Base-by-base conservation (phyloP, 2,888 invertebrate genomes). In the Agrilus biguttatus region DNA sequence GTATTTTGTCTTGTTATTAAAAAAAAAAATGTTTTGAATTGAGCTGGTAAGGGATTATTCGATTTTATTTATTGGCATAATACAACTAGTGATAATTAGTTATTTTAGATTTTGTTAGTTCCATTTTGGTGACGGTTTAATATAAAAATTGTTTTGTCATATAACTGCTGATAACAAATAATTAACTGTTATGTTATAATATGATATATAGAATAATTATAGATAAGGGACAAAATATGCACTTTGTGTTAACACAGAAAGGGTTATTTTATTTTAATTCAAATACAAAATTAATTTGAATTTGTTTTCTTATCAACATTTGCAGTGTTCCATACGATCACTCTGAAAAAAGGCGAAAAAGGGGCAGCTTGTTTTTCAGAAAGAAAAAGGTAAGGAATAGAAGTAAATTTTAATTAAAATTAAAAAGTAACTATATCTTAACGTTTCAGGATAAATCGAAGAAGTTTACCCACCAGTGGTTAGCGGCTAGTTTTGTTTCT, bases 301-400 rank as follows among this genome's bases (percentile, higher is more conserved):
- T 7, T 37, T 39, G 38, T 37, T 37, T 33, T 8, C 40, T 44
- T 45, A 34, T 36, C 13, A 43, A 21, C 47, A 43, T 48, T 53
- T 58, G 53, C 68, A 75, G 74, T 60, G 72, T 73, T 54, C 69
- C 73, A 32, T 75, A 78, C 53, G 82, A 81, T 57, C 81, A 84
- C 60, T 79, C 85, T 14, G 87, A 87, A 58, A 90, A 91, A 61
- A 71, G 89, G 55, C 75, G 88, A 53, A 91, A 91, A 69, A 72
- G 90, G 40, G 89, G 89, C 42, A 90, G 90, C 52, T 68, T 91
- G 46, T 91, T 91, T 74, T 91, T 90, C 63, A 79, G 90, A 51
- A 91, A 90, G 69, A 90, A 89, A 67, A 88, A 89, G 76, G 90
- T 75, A 60, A 28, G 28, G 10, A 28, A 28, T 5, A 10, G 10